Conservation (phyloP, 1,140 invertebrate genomes). For the Gryllus bimaculatus region DNA sequence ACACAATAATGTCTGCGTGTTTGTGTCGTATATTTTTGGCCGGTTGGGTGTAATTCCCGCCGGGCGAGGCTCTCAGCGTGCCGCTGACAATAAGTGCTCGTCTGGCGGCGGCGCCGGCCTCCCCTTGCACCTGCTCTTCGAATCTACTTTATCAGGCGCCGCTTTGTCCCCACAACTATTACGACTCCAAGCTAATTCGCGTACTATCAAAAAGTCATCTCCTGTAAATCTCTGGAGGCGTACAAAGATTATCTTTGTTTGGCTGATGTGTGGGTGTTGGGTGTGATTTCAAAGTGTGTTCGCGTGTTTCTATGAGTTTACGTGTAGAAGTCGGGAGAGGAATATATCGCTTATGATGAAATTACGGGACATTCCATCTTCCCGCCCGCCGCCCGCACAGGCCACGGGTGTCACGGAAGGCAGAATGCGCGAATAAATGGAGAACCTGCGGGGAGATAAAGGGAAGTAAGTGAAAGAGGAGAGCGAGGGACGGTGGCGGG, state of each 20-base stretch:
- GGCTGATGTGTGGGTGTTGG: not conserved
- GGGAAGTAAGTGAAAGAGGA: not conserved
- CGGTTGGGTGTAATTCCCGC: not conserved
- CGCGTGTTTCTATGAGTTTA: not conserved
- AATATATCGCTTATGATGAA: slow-evolving; percentile 11
- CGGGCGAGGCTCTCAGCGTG: not conserved
- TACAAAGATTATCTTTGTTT: not conserved
- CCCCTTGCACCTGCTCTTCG: not conserved
- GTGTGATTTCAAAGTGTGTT: not conserved
- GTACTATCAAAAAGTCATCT: slow-evolving; percentile 11
- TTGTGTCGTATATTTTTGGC: not conserved
- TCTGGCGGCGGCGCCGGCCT: not conserved
- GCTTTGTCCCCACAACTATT: not conserved
- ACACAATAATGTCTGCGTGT: not conserved
- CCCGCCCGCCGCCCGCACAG: not conserved
- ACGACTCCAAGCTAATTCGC: slow-evolving; percentile 8
- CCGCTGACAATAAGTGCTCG: not conserved
- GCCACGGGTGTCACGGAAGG: not conserved
- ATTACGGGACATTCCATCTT: slow-evolving; percentile 16
- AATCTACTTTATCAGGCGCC: not conserved
- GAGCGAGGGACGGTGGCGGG: not conserved
- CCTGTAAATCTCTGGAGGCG: slow-evolving; percentile 9
- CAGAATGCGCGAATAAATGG: slow-evolving; percentile 3
- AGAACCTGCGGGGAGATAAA: not conserved
- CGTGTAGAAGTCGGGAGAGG: not conserved